Base-by-base conservation (phyloP, 1,140 invertebrate species). In the Phymastichus coffea region DNA sequence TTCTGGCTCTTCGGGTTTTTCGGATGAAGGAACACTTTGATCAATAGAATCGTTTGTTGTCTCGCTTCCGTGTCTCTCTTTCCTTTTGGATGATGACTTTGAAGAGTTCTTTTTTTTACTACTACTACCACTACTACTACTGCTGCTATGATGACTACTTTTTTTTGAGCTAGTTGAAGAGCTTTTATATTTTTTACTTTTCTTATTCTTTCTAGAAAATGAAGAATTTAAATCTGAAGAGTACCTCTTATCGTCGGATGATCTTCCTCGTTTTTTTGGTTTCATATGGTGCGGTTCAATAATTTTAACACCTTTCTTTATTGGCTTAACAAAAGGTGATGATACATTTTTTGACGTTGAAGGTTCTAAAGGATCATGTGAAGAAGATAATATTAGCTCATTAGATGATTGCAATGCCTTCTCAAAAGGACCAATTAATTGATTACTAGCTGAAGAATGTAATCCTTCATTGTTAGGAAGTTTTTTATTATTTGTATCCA, bases 271-370 rank as follows among this genome's bases (percentile, higher is more conserved):
- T 7, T 40, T 38, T 35, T 58, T 63, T 6, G 41, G 19, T 47
- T 57, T 63, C 10, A 63, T 63, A 57, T 56, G 47, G 17, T 57
- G 53, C 7, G 54, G 53, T 33, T 62, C 53, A 38, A 51, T 46
- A 9, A 62, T 57, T 62, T 57, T 47, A 15, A 44, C 38, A 4
- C 40, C 54, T 38, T 51, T 62, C 8, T 23, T 62, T 33, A 37
- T 55, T 0, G 15, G n/a, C n/a, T n/a, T n/a, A n/a, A n/a, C n/a
- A n/a, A n/a, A n/a, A n/a, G n/a, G n/a, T n/a, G n/a, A n/a, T n/a
- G n/a, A n/a, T 33, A 7, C 12, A 33, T 33, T 33, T 33, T 33
- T 33, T 7, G 28, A 33, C 6, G 28, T 12, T 7, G 6, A 7
- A 7, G 28, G 28, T 7, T 33, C 28, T 12, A 33, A 6, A 33